phyloP scores from a whole-genome alignment of 2,113 vertebrate species.

The Heterotis niloticus region DNA sequence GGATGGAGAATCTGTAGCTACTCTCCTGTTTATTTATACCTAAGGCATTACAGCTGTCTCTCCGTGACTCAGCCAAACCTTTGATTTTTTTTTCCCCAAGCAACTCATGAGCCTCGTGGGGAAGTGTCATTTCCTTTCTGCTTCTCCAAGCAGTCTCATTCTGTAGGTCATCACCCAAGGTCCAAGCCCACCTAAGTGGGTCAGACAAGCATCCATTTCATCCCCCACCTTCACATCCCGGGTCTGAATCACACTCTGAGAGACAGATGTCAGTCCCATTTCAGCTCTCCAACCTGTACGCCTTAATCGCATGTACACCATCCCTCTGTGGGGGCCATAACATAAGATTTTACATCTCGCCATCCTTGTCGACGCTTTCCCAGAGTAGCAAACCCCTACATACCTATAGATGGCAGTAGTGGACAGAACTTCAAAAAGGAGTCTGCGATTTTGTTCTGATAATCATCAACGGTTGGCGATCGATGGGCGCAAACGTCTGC shows the following conservation, averaged over 20 bases:
- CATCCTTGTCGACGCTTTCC: conserved; percentile 67
- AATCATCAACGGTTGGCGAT: too few relatives aligned
- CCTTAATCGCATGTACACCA: conserved; percentile 69
- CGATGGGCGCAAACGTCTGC: too few relatives aligned
- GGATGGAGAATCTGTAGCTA: too few relatives aligned
- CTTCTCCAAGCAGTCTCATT: not conserved
- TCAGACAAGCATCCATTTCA: not conserved
- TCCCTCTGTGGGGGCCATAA: conserved; percentile 67
- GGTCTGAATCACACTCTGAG: not conserved
- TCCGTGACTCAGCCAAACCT: not conserved
- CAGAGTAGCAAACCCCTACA: conserved; percentile 21
- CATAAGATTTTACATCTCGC: conserved; percentile 70
- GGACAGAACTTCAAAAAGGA: too few relatives aligned
- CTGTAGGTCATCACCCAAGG: not conserved
- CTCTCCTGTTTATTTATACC: not conserved
- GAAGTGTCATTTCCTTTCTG: not conserved
- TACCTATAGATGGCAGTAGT: too few relatives aligned
- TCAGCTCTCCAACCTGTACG: not conserved
- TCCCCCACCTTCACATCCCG: not conserved
- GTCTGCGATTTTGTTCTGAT: too few relatives aligned
- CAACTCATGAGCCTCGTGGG: not conserved
- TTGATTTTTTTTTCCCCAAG: not conserved
- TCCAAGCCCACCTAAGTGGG: not conserved
- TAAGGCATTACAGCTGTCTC: conserved; percentile 11
- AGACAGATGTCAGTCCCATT: not conserved